A percentile compares a stretch with the other conserved stretches of the same genome.
phyloP scores from a whole-genome alignment of 2,113 vertebrate species.

The Collichthys lucidus region DNA sequence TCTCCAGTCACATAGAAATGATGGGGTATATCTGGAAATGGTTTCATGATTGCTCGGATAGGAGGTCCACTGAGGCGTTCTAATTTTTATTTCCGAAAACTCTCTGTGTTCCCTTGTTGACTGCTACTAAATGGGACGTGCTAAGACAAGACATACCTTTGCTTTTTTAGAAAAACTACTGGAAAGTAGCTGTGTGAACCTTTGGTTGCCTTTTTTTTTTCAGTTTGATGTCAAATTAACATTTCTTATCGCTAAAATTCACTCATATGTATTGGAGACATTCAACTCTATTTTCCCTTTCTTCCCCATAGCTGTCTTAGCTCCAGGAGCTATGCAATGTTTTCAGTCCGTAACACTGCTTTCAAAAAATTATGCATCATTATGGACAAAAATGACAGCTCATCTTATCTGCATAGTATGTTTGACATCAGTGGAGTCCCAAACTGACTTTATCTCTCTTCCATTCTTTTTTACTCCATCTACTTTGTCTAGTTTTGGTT shows the following conservation, averaged over 20 bases:
- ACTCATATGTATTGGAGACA: constrained; percentile 10
- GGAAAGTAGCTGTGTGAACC: not conserved
- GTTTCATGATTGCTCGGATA: not conserved
- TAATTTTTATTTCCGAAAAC: not conserved
- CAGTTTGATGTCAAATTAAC: constrained; percentile 14
- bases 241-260: not conserved
- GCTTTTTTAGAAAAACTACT: not conserved
- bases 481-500: constrained; percentile 14
- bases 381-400: constrained; percentile 46
- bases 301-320: constrained; percentile 33
- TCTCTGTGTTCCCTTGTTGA: not conserved
- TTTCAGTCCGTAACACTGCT: constrained; percentile 38
- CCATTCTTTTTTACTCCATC: constrained; percentile 11
- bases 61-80: not conserved
- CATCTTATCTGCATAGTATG: constrained; percentile 37
- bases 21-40: not conserved
- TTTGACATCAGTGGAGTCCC: constrained; percentile 21
- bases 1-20: not conserved
- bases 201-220: constrained; percentile 8
- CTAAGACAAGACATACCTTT: too few species aligned
- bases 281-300: not conserved
- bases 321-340: constrained; percentile 16
- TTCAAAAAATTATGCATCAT: constrained; percentile 43
- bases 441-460: constrained; percentile 1
- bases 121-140: not conserved